A percentile compares a stretch with the other conserved stretches of the same genome.
These are phyloP conservation scores for Ctenochaetus hawaiiensis DNA, from an alignment of 2,797 vertebrate species.

Conservation along the genomic window DNA sequence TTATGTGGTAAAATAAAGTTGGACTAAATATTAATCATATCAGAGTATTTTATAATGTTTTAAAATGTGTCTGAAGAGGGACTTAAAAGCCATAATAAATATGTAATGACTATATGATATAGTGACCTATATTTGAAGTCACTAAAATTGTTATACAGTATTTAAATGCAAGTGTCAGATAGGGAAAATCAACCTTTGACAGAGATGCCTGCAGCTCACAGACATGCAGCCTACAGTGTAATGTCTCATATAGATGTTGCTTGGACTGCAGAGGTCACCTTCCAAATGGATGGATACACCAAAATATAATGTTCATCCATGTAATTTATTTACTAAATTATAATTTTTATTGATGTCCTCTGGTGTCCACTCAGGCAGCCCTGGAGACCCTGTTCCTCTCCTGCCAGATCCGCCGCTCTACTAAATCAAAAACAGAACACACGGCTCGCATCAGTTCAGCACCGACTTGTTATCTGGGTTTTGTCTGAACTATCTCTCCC, in stretches of 20 bases:
- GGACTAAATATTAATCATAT: no score
- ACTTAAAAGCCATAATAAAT: no score
- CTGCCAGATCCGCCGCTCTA: background rate
- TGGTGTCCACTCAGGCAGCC: background rate
- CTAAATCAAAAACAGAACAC: constrained; percentile 11
- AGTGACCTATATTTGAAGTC: no score
- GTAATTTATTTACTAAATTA: constrained; percentile 3
- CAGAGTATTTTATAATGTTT: no score
- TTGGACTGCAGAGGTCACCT: background rate
- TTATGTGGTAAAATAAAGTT: no score
- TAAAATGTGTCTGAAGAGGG: no score
- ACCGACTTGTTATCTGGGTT: constrained; percentile 49
- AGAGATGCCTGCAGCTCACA: background rate
- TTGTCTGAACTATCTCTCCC: constrained; percentile 57
- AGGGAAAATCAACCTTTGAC: background rate
- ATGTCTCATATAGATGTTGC: background rate
- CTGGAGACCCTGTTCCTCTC: background rate
- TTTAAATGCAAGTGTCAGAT: background rate
- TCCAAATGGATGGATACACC: background rate
- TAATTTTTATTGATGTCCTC: background rate
- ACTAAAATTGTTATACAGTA: no score
- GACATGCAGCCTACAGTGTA: background rate
- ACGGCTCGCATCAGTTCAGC: constrained; percentile 23
- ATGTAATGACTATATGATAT: no score
- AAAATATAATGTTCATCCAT: background rate